These are phyloP conservation scores for Iphiclides podalirius DNA, from an alignment of 2,888 invertebrate species.

Conservation along the genomic window DNA sequence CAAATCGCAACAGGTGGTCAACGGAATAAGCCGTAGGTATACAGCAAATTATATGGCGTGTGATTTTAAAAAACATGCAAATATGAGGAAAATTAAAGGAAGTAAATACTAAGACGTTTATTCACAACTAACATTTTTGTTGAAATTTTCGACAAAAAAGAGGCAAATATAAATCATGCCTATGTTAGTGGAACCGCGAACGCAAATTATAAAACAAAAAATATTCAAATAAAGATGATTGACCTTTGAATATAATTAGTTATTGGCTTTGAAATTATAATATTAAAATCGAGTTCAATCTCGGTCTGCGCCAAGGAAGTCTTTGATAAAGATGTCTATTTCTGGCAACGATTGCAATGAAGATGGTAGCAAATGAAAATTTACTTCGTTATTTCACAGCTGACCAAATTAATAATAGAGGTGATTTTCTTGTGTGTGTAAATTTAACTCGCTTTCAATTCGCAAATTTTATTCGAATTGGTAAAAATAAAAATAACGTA, in stretches of 20 bases:
- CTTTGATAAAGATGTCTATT: conserved; percentile 64
- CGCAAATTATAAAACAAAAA: conserved; percentile 2
- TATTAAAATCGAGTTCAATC: conserved; percentile 51
- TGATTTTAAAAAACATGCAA: neutral
- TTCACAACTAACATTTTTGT: neutral
- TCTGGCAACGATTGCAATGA: conserved; percentile 40
- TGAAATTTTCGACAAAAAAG: neutral
- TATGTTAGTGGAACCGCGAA: neutral
- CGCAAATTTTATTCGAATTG: too few relatives aligned
- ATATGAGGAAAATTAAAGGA: neutral
- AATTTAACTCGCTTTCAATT: too few relatives aligned
- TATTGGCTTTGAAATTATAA: conserved; percentile 21
- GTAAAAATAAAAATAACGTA: too few relatives aligned
- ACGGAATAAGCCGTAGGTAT: neutral
- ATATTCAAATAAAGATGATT: conserved; percentile 8
- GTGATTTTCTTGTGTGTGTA: too few relatives aligned
- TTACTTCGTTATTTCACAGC: conserved; percentile 13
- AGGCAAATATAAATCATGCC: neutral
- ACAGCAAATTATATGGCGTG: too few relatives aligned
- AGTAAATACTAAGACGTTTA: neutral
- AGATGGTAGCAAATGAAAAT: conserved; percentile 43
- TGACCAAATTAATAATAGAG: neutral
- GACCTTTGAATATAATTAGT: conserved; percentile 18
- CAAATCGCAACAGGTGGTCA: conserved; percentile 4
- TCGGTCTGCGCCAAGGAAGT: conserved; percentile 49